Base-by-base conservation (phyloP, 2,797 vertebrate species). In the Artibeus lituratus region DNA sequence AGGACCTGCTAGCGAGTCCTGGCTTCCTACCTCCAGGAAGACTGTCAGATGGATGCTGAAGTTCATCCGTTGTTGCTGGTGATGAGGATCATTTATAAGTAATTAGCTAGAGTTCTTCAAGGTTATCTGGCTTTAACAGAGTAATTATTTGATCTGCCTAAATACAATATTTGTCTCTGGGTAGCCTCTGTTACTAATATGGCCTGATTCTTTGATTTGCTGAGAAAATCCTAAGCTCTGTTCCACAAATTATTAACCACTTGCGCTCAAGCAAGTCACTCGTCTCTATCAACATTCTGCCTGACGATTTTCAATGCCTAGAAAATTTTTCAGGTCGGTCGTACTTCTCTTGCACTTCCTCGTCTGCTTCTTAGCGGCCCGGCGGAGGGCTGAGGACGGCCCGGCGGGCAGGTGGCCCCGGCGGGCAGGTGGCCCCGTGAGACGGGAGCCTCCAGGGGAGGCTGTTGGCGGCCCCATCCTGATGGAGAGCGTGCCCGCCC, bases 51-150 rank as follows among this genome's bases (percentile, higher is more conserved):
- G 51, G 94, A 53, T 24, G 9, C 1, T 32, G 29, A 90, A 42
- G 12, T 19, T 7, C 32, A 39, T 69, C 87, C 14, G 0, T 35
- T 59, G 22, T 72, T 80, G 8, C 2, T 74, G 74, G 29, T 18
- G 47, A 49, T 2, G 42, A 26, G 18, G 67, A 74, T 47, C 59
- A 76, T 35, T 81, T 72, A 18, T 26, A 87, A 87, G 72, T 44
- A 81, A 37, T 74, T 70, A 16, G 11, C 47, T 5, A 5, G 15
- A 69, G 53, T 82, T 67, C 83, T 32, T 55, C 77, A 39, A 89
- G 59, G 62, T 94, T 62, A 53, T 69, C 87, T 85, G 85, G 32
- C 85, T 70, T 77, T 82, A 39, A 57, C 55, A 82, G 35, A 85
- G 77, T 57, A 62, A 57, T 37, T 29, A 22, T 39, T 42, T 55